Evolutionary conservation across 2,888 invertebrate genomes (phyloP).

Genomic region (Ctenicera cuprea): DNA sequence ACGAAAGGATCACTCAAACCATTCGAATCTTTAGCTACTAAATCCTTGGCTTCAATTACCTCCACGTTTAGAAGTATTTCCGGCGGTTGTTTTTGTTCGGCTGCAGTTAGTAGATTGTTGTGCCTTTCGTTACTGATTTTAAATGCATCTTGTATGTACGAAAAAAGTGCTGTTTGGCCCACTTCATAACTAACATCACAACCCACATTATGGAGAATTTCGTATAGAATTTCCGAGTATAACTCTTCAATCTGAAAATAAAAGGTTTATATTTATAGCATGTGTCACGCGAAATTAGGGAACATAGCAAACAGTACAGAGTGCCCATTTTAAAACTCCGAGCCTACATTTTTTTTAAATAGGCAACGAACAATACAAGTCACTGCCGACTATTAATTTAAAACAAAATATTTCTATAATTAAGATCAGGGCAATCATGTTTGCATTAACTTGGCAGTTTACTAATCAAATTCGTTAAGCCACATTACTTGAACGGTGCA

Average conservation of each 20-base stretch:
- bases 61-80: conserved; percentile 90
- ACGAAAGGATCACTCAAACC: conserved; percentile 99
- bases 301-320: too few relatives aligned
- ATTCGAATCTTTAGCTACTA: conserved; percentile 90
- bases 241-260: conserved; percentile 87
- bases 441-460: too few relatives aligned
- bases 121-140: conserved; percentile 87
- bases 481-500: too few relatives aligned
- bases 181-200: conserved; percentile 84
- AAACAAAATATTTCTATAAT: too few relatives aligned
- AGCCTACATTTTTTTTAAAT: too few relatives aligned
- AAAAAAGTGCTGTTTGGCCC: conserved; percentile 81
- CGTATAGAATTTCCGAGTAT: conserved; percentile 88
- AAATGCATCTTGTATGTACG: conserved; percentile 88
- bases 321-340: too few relatives aligned
- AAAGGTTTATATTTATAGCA: background rate
- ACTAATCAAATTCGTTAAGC: too few relatives aligned
- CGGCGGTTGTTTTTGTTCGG: conserved; percentile 87
- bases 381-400: too few relatives aligned
- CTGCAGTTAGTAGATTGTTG: conserved; percentile 80
- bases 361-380: too few relatives aligned
- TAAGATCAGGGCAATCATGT: too few relatives aligned
- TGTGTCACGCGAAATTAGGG: too few relatives aligned
- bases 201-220: conserved; percentile 89
- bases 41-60: conserved; percentile 90